Conservation (phyloP, 2,888 invertebrate genomes). For the Lumbricus terrestris region DNA sequence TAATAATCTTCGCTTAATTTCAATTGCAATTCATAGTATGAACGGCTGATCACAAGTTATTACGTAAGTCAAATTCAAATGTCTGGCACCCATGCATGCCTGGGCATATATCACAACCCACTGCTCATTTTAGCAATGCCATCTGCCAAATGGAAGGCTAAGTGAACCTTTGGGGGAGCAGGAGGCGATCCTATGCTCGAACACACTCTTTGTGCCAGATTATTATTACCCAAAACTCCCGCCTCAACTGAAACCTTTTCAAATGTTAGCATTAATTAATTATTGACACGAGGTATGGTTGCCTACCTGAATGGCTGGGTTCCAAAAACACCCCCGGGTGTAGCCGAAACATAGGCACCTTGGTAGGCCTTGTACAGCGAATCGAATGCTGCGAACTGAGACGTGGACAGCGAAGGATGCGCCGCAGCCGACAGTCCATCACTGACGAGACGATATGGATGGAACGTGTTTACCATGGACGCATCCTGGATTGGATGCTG, state of each 20-base stretch:
- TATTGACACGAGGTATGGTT: neutral
- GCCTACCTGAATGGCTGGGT: slow-evolving; percentile 22
- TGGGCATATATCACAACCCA: too few species aligned
- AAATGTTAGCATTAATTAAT: neutral
- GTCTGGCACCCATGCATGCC: too few species aligned
- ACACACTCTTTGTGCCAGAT: too few species aligned
- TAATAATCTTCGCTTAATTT: too few species aligned
- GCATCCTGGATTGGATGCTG: slow-evolving; percentile 10
- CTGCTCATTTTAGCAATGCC: too few species aligned
- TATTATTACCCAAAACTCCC: too few species aligned
- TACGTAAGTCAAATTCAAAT: too few species aligned
- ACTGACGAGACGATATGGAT: slow-evolving; percentile 18
- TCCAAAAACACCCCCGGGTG: slow-evolving; percentile 20
- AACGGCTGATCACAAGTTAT: too few species aligned
- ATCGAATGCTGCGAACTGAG: slow-evolving; percentile 28
- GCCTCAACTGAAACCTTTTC: neutral
- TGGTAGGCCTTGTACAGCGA: slow-evolving; percentile 30
- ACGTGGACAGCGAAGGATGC: slow-evolving; percentile 4
- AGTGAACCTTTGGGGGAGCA: too few species aligned
- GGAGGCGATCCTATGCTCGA: too few species aligned
- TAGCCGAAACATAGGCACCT: slow-evolving; percentile 19
- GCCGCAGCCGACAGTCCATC: neutral
- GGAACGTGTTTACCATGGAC: slow-evolving; percentile 16
- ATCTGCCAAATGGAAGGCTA: too few species aligned
- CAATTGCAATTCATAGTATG: too few species aligned